Evolutionary conservation across 2,888 invertebrate genomes (phyloP), one percentile per base, ranked within the genome.

Genomic region (Malachius bipustulatus): DNA sequence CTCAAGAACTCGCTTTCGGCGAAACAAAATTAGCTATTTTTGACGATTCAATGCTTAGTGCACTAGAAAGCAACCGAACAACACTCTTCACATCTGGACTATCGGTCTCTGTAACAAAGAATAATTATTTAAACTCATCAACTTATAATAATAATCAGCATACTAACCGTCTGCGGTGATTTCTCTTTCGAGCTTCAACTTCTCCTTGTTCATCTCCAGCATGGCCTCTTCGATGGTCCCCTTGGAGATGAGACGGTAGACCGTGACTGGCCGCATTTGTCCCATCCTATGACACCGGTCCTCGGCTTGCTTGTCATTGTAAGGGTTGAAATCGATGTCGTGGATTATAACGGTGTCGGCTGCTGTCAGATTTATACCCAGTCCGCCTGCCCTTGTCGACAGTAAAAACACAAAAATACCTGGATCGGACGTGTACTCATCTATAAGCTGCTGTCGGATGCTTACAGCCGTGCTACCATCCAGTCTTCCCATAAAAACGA

Each of bases 311-410:
- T 93, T 94, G 61, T 97, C 96, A 60, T 96, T 96, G 63, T 96
- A 94, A 0, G 96, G 96, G 67, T 97, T 97, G 61, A 91, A 94
- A 67, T 97, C 97, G 33, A 96, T 89, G 57, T 97, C 97, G 60
- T 97, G 94, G 44, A 97, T 82, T 50, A 93, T 82, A 8, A 96
- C 96, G 8, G 87, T 87, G 65, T 96, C 93, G 0, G 97, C 96
- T 0, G 89, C 79, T 0, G 90, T 90, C 44, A 93, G 71, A 67
- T 93, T 93, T 54, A 93, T 91, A 36, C 93, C 93, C 33, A 93
- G 70, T n/a, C 96, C 97, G 16, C 96, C 96, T 1, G 96, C 96
- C 57, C 75, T 77, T 1, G 96, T 96, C 3, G 93, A 91, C 48
- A 96, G 61, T 38, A 96, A 69, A 64, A 96, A 96, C 49, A 89